Percentiles rank a stretch among this genome's conserved stretches.
Evolutionary conservation across 2,888 invertebrate genomes (phyloP).

Genomic region (Thymelicus acteon): DNA sequence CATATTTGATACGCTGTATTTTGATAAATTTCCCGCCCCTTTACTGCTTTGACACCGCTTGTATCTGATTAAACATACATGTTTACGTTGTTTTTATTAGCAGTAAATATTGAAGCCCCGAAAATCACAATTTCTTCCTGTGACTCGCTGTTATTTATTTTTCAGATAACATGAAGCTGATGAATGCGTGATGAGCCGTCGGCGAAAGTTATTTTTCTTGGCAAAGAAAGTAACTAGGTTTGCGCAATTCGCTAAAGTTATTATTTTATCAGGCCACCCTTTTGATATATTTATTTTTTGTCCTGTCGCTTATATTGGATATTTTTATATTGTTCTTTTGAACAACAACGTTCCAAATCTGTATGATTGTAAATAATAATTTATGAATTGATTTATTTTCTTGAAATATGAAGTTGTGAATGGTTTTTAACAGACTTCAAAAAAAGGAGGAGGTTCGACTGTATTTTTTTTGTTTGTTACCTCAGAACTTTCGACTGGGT

Average conservation of each 20-base stretch:
- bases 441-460: too few relatives aligned
- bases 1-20: not conserved
- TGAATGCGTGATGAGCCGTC: constrained; percentile 39
- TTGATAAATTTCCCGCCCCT: not conserved
- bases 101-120: constrained; percentile 24
- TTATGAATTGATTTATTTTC: not conserved
- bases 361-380: not conserved
- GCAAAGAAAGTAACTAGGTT: constrained; percentile 38
- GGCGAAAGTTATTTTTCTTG: constrained; percentile 39
- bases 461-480: too few relatives aligned
- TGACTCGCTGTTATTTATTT: constrained; percentile 34
- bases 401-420: not conserved
- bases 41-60: not conserved
- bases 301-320: constrained; percentile 28
- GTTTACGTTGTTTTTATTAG: constrained; percentile 22
- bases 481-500: too few relatives aligned
- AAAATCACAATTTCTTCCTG: constrained; percentile 29
- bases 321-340: constrained; percentile 10
- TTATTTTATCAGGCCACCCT: constrained; percentile 34
- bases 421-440: too few relatives aligned
- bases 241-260: constrained; percentile 36
- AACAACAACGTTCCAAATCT: not conserved
- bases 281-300: constrained; percentile 36
- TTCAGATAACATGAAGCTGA: constrained; percentile 40
- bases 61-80: not conserved